Conservation (phyloP, 2,888 invertebrate species). For the Sturmia bella region DNA sequence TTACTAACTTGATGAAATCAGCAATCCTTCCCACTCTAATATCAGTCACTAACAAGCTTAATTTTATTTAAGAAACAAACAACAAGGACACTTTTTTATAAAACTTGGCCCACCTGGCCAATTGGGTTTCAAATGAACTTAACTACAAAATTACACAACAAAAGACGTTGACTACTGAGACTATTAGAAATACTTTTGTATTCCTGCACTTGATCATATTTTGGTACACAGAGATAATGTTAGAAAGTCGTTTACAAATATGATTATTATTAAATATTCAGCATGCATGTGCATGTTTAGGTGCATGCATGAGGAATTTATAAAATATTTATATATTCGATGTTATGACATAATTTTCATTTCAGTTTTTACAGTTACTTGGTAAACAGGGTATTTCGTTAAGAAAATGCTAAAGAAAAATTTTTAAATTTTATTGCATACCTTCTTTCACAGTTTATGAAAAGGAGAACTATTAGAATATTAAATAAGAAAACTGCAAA, state of each 20-base stretch:
- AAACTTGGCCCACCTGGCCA: too few relatives aligned
- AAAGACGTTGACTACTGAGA: slow-evolving; percentile 22
- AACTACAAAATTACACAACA: slow-evolving; percentile 3
- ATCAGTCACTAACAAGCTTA: too few relatives aligned
- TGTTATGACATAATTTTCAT: slow-evolving; percentile 44
- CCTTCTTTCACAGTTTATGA: too few relatives aligned
- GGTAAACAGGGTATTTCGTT: background rate
- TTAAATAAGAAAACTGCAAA: too few relatives aligned
- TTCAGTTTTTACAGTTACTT: background rate
- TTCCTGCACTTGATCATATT: background rate
- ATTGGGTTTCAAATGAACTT: slow-evolving; percentile 24
- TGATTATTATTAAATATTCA: slow-evolving; percentile 8
- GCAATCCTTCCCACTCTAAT: too few relatives aligned
- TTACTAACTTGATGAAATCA: too few relatives aligned
- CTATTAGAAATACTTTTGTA: slow-evolving; percentile 18
- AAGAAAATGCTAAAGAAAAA: too few relatives aligned
- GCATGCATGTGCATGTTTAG: slow-evolving; percentile 12
- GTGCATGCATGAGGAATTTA: slow-evolving; percentile 41
- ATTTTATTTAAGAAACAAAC: too few relatives aligned
- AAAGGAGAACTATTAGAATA: too few relatives aligned
- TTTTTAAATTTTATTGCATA: too few relatives aligned
- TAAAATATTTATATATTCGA: slow-evolving; percentile 58
- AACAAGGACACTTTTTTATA: too few relatives aligned
- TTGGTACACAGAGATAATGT: slow-evolving; percentile 2
- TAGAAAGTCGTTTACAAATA: slow-evolving; percentile 19